phyloP scores from a whole-genome alignment of 2,888 invertebrate genomes.

The Sesia bembeciformis region DNA sequence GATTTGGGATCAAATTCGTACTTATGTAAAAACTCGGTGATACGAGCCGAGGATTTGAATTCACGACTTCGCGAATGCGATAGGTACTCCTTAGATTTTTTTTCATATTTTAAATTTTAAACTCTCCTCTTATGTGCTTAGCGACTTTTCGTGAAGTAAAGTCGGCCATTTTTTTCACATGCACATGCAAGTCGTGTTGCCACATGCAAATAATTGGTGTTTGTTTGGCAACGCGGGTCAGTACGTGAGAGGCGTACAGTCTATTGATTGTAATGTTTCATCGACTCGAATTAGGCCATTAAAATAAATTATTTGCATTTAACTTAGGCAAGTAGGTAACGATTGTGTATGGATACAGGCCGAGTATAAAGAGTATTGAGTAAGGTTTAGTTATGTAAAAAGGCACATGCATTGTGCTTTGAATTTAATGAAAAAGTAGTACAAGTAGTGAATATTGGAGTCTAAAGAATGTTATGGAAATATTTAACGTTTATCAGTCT shows the following conservation, averaged over 20 bases:
- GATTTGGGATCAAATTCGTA: too few species aligned
- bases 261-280: constrained; percentile 2
- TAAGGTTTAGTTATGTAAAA: neutral
- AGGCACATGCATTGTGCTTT: neutral
- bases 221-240: constrained; percentile 29
- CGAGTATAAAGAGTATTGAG: neutral
- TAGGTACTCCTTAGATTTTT: too few species aligned
- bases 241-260: constrained; percentile 23
- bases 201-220: constrained; percentile 26
- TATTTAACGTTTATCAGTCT: too few species aligned
- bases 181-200: constrained; percentile 14
- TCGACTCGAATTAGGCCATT: constrained; percentile 5
- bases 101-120: neutral
- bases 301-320: constrained; percentile 3
- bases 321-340: neutral
- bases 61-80: too few species aligned
- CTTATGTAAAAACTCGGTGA: too few species aligned
- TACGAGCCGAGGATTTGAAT: too few species aligned
- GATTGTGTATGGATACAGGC: neutral
- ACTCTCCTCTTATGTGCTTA: neutral
- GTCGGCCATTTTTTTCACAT: constrained; percentile 7
- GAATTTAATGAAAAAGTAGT: neutral
- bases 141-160: neutral
- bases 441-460: too few species aligned
- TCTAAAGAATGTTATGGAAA: too few species aligned